Evolutionary conservation across 2,888 invertebrate species (phyloP).

Genomic region (Scaeva pyrastri): DNA sequence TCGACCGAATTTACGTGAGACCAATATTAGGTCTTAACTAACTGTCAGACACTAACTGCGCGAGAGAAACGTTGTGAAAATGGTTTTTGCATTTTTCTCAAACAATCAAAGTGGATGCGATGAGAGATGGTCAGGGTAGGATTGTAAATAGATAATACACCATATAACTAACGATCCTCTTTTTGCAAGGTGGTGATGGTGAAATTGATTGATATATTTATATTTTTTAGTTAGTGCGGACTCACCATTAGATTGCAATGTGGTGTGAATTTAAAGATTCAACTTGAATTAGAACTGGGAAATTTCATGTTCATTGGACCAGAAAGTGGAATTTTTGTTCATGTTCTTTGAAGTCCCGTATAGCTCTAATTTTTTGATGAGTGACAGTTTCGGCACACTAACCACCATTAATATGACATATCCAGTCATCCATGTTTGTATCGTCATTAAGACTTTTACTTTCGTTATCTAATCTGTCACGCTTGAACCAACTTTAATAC

Average conservation of each 20-base stretch:
- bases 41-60: not conserved
- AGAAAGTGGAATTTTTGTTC: constrained; percentile 36
- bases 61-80: constrained; percentile 57
- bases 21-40: not conserved
- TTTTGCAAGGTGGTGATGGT: constrained; percentile 26
- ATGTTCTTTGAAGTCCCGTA: not conserved
- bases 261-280: constrained; percentile 44
- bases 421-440: not conserved
- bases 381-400: not conserved
- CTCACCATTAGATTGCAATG: not conserved
- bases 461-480: not conserved
- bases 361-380: not conserved
- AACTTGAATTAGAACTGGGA: not conserved
- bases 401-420: not conserved
- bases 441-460: constrained; percentile 19
- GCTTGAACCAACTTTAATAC: not conserved
- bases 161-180: not conserved
- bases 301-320: constrained; percentile 9
- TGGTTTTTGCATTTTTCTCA: constrained; percentile 66
- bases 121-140: constrained; percentile 13
- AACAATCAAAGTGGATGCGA: constrained; percentile 56
- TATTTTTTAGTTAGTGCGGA: constrained; percentile 23
- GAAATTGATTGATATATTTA: constrained; percentile 63
- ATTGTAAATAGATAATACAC: constrained; percentile 6
- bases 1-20: constrained; percentile 65